phyloP scores from a whole-genome alignment of 2,888 invertebrate species.

The Acanthosepion pharaonis region DNA sequence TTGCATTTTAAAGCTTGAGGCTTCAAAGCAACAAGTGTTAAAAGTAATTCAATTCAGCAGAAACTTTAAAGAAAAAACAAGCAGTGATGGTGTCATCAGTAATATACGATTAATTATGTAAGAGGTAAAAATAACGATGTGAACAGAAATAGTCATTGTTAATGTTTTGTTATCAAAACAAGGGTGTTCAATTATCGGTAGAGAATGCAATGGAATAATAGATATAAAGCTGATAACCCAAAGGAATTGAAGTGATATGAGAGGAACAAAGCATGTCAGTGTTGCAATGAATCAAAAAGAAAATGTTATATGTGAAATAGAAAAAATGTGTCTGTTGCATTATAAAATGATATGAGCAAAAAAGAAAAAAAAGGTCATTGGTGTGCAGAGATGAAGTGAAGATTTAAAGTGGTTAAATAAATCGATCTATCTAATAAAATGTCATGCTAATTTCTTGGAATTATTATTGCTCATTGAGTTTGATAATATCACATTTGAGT shows the following conservation, averaged over 20 bases:
- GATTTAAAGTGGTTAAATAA: not conserved
- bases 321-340: not conserved
- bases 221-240: too few species aligned
- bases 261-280: not conserved
- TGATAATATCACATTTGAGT: too few species aligned
- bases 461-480: too few species aligned
- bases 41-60: not conserved
- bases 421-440: not conserved
- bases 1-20: not conserved
- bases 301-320: not conserved
- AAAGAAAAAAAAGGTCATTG: not conserved
- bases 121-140: too few species aligned
- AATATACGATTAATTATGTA: too few species aligned
- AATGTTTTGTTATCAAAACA: too few species aligned
- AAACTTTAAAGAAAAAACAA: not conserved
- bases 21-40: constrained; percentile 17
- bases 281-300: not conserved
- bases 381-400: too few species aligned
- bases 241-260: not conserved
- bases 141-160: too few species aligned
- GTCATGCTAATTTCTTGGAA: not conserved
- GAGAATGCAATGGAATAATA: too few species aligned
- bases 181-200: too few species aligned
- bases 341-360: not conserved
- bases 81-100: not conserved